Base-by-base conservation (phyloP, 2,888 invertebrate genomes). In the Agrochola litura region DNA sequence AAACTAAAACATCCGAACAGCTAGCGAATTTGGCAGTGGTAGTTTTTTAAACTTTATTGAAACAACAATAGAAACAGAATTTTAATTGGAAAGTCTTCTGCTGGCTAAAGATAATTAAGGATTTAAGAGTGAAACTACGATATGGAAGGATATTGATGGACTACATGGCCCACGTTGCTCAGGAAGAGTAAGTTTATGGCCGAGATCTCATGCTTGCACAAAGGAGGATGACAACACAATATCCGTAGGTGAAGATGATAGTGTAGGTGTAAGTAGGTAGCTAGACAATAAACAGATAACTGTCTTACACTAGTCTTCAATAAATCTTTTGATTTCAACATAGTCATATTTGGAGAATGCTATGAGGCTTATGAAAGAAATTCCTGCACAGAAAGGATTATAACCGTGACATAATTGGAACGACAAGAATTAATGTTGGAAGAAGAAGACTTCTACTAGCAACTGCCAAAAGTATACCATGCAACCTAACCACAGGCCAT, bases 201-300 rank as follows among this genome's bases (percentile, higher is more conserved):
- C 12, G 12, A 64, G 8, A 16, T 8, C n/a, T 70, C 30, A 6
- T 9, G n/a, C 9, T 54, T 71, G 25, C 54, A 54, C 16, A 2
- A 73, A 63, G 6, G 12, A 41, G 22, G 25, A 63, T 77, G 74
- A 49, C 77, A 22, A 81, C 61, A 74, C 10, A 41, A 46, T 30
- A 61, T 56, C 46, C 46, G 54, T 63, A 81, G 74, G 61, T 81
- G 46, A 73, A 56, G 25, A 63, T 49, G 25, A 63, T 49, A 41
- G 10, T 49, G 77, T 77, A 16, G 77, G 77, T n/a, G 61, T 73
- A 56, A 81, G 74, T 77, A 81, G 81, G 81, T 56, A 73, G 63
- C 41, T 46, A 25, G 14, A 73, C 46, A 73, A 77, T 81, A 77
- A 72, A 63, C 81, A 25, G 25, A 14, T 77, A 6, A 73, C 54